phyloP scores from a whole-genome alignment of 2,113 vertebrate genomes.

The Chaetops frenatus region DNA sequence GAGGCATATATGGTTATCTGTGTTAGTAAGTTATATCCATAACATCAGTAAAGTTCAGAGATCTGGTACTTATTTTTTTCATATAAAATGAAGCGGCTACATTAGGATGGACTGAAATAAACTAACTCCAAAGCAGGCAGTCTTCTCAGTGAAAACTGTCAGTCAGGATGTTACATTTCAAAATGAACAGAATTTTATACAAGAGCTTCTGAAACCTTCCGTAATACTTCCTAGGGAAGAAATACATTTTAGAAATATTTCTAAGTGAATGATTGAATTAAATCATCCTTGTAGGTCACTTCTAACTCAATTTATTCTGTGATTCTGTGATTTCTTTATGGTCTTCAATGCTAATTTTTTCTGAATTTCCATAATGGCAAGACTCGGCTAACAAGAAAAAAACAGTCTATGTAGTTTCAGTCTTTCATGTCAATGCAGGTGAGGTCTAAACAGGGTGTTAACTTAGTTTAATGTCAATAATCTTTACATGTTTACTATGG shows the following conservation, averaged over 20 bases:
- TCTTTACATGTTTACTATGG: background rate
- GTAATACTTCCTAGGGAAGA: background rate
- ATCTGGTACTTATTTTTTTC: background rate
- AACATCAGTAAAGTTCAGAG: background rate
- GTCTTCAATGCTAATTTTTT: background rate
- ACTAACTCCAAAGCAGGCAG: background rate
- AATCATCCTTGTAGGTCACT: background rate
- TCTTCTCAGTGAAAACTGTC: background rate
- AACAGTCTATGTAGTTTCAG: background rate
- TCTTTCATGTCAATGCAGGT: background rate
- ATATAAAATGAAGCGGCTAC: background rate
- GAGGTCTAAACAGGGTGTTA: background rate
- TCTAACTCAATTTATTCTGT: background rate
- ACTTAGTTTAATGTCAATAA: background rate
- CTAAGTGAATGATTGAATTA: background rate
- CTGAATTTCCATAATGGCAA: background rate
- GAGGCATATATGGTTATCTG: background rate
- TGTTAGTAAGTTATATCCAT: background rate
- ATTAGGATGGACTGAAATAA: background rate
- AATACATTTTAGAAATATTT: background rate
- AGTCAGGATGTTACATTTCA: background rate
- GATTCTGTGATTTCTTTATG: background rate
- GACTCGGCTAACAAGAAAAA: background rate
- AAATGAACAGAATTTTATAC: background rate
- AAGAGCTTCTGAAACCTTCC: background rate